These are phyloP conservation scores for Distichodus sexfasciatus DNA, from an alignment of 2,797 vertebrate species.

Conservation along the genomic window DNA sequence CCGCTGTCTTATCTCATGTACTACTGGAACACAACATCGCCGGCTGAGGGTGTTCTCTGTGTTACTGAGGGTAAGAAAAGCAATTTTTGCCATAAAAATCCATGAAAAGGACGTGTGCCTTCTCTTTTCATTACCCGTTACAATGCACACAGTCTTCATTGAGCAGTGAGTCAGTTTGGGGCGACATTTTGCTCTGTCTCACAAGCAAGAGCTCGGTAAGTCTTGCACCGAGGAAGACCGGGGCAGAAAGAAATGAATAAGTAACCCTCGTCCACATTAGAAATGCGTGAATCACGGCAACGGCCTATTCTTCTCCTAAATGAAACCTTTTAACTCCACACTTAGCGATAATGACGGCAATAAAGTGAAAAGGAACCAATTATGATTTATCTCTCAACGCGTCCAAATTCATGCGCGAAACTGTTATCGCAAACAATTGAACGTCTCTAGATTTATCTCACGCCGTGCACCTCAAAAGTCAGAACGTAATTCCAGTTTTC, in stretches of 20 bases:
- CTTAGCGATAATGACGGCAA: too few species aligned
- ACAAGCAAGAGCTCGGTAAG: conserved; percentile 6
- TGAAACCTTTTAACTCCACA: too few species aligned
- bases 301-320: too few species aligned
- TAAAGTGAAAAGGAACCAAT: too few species aligned
- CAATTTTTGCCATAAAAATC: conserved; percentile 4
- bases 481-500: too few species aligned
- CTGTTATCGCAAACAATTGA: too few species aligned
- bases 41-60: neutral
- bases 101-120: neutral
- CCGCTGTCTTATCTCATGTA: neutral
- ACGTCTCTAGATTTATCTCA: too few species aligned
- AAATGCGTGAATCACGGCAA: neutral
- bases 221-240: too few species aligned
- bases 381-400: too few species aligned
- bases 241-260: too few species aligned
- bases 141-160: neutral
- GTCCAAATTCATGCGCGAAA: too few species aligned
- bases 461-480: too few species aligned
- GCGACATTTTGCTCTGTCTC: conserved; percentile 12
- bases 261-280: neutral
- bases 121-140: conserved; percentile 29
- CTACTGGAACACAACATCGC: neutral
- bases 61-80: neutral
- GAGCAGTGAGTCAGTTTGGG: neutral